Evolutionary conservation across 2,888 invertebrate species (phyloP), one percentile per base, ranked within the genome.

Genomic region (Sphaeridia pumilis): DNA sequence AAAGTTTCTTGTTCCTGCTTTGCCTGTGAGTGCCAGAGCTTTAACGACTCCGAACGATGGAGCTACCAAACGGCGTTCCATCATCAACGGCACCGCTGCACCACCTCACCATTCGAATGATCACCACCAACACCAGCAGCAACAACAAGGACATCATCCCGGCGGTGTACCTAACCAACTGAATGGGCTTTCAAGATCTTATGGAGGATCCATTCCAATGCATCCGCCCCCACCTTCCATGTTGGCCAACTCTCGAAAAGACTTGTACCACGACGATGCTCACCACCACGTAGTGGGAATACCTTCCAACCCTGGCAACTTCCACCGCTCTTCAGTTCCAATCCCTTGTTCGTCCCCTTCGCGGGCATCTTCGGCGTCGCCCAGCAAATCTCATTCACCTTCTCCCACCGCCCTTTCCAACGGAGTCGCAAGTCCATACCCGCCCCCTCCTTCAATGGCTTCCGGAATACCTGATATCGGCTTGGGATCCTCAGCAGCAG

Each of bases 1-100:
- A 56, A 64, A 64, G 49, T 64, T 64, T 38, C 56, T 64, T n/a
- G 59, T 64, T 22, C 64, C 64, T 24, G 62, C 64, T 5, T 55
- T 64, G 26, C 64, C 64, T 22, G 61, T 63, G 17, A 60, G 61
- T 49, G 56, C 60, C n/a, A 55, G 63, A 43, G 52, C 53, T 42
- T 50, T 47, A 36, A 57, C 34, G 20, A n/a, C n/a, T n/a, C n/a
- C n/a, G n/a, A 49, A 52, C 21, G 53, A 49, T 44, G 34, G 45
- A 4, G 38, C 50, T 21, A 38, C 25, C 17, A 58, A 58, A 27
- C 21, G 59, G 45, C 49, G 64, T 34, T 58, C 62, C 4, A 64
- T 61, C 45, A 17, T 62, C 20, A 62, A 62, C 48, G 61, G 61
- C 24, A 58, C 59, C 5, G 57, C 55, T 12, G 10, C 27, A 28